These are phyloP conservation scores for Corythucha ciliata DNA, from an alignment of 2,888 invertebrate genomes.

Conservation along the genomic window DNA sequence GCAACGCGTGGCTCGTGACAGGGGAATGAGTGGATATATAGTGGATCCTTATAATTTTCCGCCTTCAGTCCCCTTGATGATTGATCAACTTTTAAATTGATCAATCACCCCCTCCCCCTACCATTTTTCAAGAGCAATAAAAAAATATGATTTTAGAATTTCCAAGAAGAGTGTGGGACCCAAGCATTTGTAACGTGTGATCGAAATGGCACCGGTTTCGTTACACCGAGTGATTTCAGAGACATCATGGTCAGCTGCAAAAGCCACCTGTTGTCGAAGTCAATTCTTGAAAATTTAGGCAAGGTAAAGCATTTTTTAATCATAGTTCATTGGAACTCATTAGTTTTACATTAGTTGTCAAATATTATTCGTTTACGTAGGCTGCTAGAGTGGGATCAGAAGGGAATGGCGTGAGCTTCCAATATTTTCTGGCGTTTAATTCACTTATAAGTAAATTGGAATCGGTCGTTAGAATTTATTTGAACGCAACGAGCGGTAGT, in stretches of 20 bases:
- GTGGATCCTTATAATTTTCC: too few species aligned
- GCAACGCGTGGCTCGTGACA: too few species aligned
- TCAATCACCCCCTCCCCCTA: too few species aligned
- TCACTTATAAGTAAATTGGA: constrained; percentile 97
- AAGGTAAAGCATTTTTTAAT: too few species aligned
- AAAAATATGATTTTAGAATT: too few species aligned
- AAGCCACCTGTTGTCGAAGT: constrained; percentile 85
- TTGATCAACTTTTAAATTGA: too few species aligned
- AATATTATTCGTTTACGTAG: constrained; percentile 40
- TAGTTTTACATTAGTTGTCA: neutral
- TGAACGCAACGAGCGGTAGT: constrained; percentile 80
- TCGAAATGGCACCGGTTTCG: constrained; percentile 80
- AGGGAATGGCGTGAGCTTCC: constrained; percentile 84
- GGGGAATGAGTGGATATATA: too few species aligned
- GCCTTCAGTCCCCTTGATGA: too few species aligned
- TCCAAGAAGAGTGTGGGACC: constrained; percentile 97
- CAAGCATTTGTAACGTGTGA: constrained; percentile 92
- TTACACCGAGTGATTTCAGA: constrained; percentile 85
- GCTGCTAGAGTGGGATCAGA: constrained; percentile 62
- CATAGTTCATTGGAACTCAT: constrained; percentile 10
- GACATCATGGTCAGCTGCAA: constrained; percentile 93
- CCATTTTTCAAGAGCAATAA: too few species aligned
- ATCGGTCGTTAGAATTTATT: constrained; percentile 87
- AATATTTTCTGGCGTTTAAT: constrained; percentile 97
- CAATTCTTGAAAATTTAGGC: constrained; percentile 83